Evolutionary conservation across 2,113 vertebrate genomes (phyloP).

Genomic region (Cyprinodon tularosa): DNA sequence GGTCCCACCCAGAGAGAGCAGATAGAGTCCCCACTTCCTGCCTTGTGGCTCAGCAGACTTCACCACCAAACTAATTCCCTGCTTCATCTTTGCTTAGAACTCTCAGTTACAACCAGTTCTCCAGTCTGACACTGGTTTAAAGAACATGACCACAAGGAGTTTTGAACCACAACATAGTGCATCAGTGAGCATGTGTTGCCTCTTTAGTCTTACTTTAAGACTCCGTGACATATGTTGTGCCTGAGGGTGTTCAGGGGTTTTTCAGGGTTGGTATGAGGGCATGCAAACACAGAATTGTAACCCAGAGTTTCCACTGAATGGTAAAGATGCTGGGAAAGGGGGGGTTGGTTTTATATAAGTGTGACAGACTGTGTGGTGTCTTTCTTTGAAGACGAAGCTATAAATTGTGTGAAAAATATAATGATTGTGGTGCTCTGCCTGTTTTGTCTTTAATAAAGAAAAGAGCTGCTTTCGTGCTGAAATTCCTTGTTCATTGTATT

Average conservation of each 20-base stretch:
- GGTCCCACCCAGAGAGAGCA: conserved; percentile 58
- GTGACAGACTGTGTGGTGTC: conserved; percentile 13
- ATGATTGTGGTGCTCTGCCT: conserved; percentile 19
- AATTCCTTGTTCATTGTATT: conserved; percentile 15
- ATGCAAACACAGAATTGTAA: conserved; percentile 25
- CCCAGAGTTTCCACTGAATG: conserved; percentile 59
- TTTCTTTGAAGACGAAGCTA: conserved; percentile 33
- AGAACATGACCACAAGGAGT: conserved; percentile 68
- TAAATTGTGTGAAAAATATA: conserved; percentile 20
- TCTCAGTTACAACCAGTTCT: conserved; percentile 41
- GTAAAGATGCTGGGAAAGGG: conserved; percentile 5
- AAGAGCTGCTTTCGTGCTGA: conserved; percentile 15
- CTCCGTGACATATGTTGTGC: conserved; percentile 63
- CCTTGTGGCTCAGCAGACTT: conserved; percentile 21
- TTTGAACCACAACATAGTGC: conserved; percentile 60
- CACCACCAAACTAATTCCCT: conserved; percentile 51
- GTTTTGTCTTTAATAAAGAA: conserved; percentile 17
- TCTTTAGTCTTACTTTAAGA: conserved; percentile 60
- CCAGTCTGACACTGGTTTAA: conserved; percentile 36
- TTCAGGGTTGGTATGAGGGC: conserved; percentile 39
- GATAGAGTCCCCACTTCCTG: conserved; percentile 30
- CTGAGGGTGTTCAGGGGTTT: conserved; percentile 43
- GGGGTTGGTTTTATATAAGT: background rate
- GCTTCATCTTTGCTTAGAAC: conserved; percentile 42
- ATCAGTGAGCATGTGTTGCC: conserved; percentile 62